phyloP scores from a whole-genome alignment of 2,113 vertebrate species.

The Indicator indicator region DNA sequence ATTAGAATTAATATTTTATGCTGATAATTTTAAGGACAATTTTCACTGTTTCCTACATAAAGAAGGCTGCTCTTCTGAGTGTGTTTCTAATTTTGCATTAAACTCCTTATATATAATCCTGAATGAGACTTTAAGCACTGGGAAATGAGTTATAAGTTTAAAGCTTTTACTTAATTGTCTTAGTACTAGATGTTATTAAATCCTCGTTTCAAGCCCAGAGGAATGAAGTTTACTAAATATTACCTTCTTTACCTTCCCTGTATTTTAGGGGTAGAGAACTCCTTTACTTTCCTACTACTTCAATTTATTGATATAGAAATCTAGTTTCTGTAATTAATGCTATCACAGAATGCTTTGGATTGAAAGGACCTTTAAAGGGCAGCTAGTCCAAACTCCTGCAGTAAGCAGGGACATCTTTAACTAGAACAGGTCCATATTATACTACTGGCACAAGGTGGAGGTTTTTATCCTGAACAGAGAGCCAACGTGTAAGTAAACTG shows the following conservation, averaged over 20 bases:
- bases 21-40: neutral
- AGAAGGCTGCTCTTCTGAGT: neutral
- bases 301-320: neutral
- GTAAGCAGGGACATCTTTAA: neutral
- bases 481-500: neutral
- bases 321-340: neutral
- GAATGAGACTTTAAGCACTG: neutral
- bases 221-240: neutral
- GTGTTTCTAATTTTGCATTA: neutral
- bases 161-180: neutral
- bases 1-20: neutral
- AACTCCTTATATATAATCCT: neutral
- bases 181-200: neutral
- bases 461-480: neutral
- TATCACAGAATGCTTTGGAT: neutral
- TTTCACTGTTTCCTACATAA: neutral
- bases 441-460: neutral
- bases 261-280: neutral
- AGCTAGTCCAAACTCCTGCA: neutral
- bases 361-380: neutral
- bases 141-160: neutral
- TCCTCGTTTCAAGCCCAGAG: neutral
- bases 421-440: neutral
- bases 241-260: neutral
- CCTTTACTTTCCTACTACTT: neutral